phyloP scores from a whole-genome alignment of 2,888 invertebrate genomes.

The Polydesmus complanatus region DNA sequence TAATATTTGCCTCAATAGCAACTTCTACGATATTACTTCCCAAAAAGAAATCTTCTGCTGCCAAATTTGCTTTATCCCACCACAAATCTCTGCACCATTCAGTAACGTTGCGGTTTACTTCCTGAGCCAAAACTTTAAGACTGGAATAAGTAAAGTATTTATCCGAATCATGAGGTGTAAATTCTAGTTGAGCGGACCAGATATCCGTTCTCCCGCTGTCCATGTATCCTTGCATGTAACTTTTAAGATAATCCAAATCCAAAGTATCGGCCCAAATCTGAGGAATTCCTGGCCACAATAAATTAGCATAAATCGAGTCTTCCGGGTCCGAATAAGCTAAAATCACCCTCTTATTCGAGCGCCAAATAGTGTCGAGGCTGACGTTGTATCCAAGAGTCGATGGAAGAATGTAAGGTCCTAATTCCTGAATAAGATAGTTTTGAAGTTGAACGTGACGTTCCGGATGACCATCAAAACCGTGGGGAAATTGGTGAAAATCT shows the following conservation, averaged over 20 bases:
- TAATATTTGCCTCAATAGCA: not conserved
- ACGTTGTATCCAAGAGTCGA: slow-evolving; percentile 18
- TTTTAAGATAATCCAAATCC: slow-evolving; percentile 25
- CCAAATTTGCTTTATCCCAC: slow-evolving; percentile 38
- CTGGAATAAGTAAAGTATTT: not conserved
- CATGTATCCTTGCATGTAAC: slow-evolving; percentile 12
- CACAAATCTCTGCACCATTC: slow-evolving; percentile 44
- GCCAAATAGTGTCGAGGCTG: slow-evolving; percentile 20
- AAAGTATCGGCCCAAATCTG: slow-evolving; percentile 23
- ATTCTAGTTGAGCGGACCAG: slow-evolving; percentile 56
- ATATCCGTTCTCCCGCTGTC: slow-evolving; percentile 23
- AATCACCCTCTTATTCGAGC: slow-evolving; percentile 17
- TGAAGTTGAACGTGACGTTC: slow-evolving; percentile 31
- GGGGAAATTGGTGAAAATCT: slow-evolving; percentile 46
- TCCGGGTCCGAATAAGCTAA: slow-evolving; percentile 17
- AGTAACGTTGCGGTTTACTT: slow-evolving; percentile 53
- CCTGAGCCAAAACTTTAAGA: slow-evolving; percentile 37
- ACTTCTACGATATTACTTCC: slow-evolving; percentile 39
- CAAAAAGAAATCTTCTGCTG: slow-evolving; percentile 39
- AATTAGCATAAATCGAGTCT: not conserved
- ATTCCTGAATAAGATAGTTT: slow-evolving; percentile 29
- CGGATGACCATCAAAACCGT: slow-evolving; percentile 29
- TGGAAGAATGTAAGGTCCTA: slow-evolving; percentile 31
- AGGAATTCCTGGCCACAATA: slow-evolving; percentile 16
- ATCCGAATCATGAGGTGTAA: slow-evolving; percentile 40